Base-by-base conservation (phyloP, 2,888 invertebrate genomes). In the Hyposoter dolosus region DNA sequence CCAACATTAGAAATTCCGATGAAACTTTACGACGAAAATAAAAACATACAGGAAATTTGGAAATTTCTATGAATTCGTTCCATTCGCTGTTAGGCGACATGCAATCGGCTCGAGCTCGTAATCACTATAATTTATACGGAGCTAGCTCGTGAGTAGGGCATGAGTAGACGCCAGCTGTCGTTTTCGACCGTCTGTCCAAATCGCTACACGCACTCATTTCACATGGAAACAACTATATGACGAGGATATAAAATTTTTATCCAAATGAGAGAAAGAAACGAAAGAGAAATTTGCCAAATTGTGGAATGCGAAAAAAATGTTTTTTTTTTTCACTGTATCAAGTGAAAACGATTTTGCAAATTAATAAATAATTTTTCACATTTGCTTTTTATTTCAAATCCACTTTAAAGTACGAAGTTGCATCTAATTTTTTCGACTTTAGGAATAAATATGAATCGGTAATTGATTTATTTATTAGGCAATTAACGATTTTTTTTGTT, bases 101-200 rank as follows among this genome's bases (percentile, higher is more conserved):
- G 28, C 45, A n/a, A 47, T 28, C n/a, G 28, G 19, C 66, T 47
- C 53, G 23, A 23, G 43, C 40, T 47, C 74, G 32, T 60, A 85
- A 85, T 82, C 75, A 78, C 74, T 85, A 45, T 85, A 82, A 82
- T 78, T 77, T 74, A 68, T 68, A 63, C 45, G 23, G 4, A 28
- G 43, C 43, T 0, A 35, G 82, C 68, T 76, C 66, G 74, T 75
- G 43, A 78, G 68, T 78, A 82, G 85, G 77, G 78, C 82, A 77
- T 68, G 82, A 82, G 82, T 68, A 69, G 60, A 50, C 72, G 40
- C 77, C 85, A 85, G 85, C 82, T 85, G 85, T 85, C 85, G 85
- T 69, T 60, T 43, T 78, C 45, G 68, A 78, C 68, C 85, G 85
- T 63, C 82, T 68, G 78, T 77, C 35, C 74, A 66, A 81, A 71